Percentiles rank a stretch among this genome's conserved stretches.
phyloP scores from a whole-genome alignment of 2,113 vertebrate genomes.

The Acanthochromis polyacanthus region DNA sequence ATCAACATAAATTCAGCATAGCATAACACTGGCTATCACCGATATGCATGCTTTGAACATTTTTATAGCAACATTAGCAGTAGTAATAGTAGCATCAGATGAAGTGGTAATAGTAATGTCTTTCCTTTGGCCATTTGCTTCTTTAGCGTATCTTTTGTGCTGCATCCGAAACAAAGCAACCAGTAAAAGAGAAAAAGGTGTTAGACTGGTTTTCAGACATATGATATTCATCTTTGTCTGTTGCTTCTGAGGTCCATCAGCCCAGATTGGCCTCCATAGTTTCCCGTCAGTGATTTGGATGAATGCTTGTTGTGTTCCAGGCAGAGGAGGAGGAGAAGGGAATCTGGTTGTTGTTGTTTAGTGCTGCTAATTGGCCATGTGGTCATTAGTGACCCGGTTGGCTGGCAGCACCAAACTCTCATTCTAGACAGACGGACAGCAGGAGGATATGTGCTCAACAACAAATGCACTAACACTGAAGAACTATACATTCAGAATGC shows the following conservation, averaged over 20 bases:
- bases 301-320: slow-evolving; percentile 38
- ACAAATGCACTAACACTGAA: not conserved
- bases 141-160: not conserved
- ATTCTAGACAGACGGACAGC: slow-evolving; percentile 13
- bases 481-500: not conserved
- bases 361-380: slow-evolving; percentile 60
- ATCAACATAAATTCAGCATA: no score
- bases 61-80: no score
- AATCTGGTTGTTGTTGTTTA: slow-evolving; percentile 18
- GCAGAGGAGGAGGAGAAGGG: not conserved
- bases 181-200: no score
- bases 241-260: not conserved
- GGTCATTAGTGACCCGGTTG: slow-evolving; percentile 63
- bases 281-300: slow-evolving; percentile 21
- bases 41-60: no score
- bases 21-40: no score
- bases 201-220: no score
- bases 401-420: slow-evolving; percentile 5
- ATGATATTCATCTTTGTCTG: not conserved
- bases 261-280: slow-evolving; percentile 12
- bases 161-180: no score
- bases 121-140: not conserved
- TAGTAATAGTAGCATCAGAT: no score
- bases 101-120: no score
- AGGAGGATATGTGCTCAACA: not conserved